These are phyloP conservation scores for Drosophila cyrtoloma DNA, from an alignment of 2,888 invertebrate genomes.

Conservation along the genomic window DNA sequence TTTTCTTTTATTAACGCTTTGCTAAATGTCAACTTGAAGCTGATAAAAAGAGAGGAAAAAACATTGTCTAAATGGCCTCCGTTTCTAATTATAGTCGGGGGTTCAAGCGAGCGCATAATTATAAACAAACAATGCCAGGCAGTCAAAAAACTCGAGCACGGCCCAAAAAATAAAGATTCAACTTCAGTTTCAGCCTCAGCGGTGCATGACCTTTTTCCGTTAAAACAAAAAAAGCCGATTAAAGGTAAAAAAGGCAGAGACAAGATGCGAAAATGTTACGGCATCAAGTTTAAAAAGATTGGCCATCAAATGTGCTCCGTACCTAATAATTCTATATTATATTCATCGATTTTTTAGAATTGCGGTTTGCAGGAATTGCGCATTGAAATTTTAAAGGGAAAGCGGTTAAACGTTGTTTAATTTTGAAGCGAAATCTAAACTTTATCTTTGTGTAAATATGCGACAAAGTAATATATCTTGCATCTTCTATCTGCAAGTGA, in stretches of 20 bases:
- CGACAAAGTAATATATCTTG: conserved; percentile 9
- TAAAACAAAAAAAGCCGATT: conserved; percentile 26
- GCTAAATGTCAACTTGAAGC: conserved; percentile 36
- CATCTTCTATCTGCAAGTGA: conserved; percentile 34
- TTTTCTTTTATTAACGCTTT: conserved; percentile 5
- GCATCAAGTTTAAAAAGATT: conserved; percentile 8
- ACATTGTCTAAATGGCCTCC: conserved; percentile 47
- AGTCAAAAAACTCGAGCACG: conserved; percentile 29
- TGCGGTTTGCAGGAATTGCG: conserved; percentile 11
- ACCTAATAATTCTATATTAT: conserved; percentile 1
- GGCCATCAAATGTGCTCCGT: neutral
- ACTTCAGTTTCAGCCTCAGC: conserved; percentile 8
- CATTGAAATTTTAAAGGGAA: conserved; percentile 18
- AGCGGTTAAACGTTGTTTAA: neutral
- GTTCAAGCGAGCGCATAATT: conserved; percentile 70
- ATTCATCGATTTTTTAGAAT: conserved; percentile 17
- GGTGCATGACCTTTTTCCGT: conserved; percentile 50
- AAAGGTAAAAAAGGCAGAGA: conserved; percentile 8
- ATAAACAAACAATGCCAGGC: conserved; percentile 69
- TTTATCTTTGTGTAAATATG: conserved; percentile 45
- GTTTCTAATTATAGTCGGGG: conserved; percentile 67
- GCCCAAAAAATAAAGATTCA: conserved; percentile 48
- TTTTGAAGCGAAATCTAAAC: conserved; percentile 1
- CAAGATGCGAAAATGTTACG: conserved; percentile 29
- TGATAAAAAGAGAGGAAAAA: conserved; percentile 21